Conservation (phyloP, 2,888 invertebrate species). For the Pandemis cinnamomeana region DNA sequence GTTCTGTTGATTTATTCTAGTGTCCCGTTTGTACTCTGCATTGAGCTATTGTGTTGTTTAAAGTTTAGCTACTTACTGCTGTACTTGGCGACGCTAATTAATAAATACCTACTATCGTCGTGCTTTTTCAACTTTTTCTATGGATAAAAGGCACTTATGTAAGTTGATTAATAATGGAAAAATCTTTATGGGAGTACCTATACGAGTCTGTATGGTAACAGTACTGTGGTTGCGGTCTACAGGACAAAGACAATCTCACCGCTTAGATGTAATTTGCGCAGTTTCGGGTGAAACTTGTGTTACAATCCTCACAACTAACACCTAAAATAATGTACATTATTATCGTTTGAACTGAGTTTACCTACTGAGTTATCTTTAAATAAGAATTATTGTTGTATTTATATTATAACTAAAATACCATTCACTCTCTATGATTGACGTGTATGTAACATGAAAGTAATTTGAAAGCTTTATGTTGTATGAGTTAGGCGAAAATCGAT, state of each 20-base stretch:
- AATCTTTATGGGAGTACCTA: background rate
- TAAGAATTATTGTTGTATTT: background rate
- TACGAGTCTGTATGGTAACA: background rate
- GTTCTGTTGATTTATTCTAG: constrained; percentile 68
- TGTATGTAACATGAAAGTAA: background rate
- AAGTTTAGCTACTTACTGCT: constrained; percentile 23
- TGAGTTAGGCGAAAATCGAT: background rate
- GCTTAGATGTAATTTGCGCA: background rate
- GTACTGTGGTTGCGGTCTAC: background rate
- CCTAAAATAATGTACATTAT: background rate
- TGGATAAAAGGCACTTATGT: too few species aligned
- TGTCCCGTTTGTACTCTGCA: constrained; percentile 48
- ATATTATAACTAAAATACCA: background rate
- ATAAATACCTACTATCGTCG: background rate
- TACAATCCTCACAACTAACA: background rate
- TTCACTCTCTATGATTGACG: background rate
- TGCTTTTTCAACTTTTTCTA: background rate
- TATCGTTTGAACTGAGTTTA: background rate
- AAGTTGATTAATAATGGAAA: background rate
- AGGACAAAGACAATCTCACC: background rate
- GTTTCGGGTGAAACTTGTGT: background rate
- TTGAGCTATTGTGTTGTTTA: constrained; percentile 48
- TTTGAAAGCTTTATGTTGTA: background rate
- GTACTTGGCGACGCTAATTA: background rate
- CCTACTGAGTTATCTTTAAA: background rate